Percentiles rank a stretch among this genome's conserved stretches.
Evolutionary conservation across 2,797 vertebrate genomes (phyloP).

Genomic region (Octomys mimax): DNA sequence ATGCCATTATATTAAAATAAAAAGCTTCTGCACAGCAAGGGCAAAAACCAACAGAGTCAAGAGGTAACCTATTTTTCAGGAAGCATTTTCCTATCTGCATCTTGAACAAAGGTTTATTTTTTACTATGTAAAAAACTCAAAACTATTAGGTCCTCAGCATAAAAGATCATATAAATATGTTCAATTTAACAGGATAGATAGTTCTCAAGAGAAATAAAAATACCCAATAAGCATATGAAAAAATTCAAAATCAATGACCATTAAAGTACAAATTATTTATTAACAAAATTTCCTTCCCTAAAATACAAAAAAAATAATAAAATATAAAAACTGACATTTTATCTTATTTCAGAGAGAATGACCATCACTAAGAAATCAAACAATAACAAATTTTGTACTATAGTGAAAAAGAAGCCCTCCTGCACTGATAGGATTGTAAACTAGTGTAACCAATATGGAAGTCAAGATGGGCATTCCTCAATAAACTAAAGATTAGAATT

Average conservation of each 20-base stretch:
- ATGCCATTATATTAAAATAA: too few relatives aligned
- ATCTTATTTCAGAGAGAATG: background rate
- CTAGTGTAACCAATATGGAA: background rate
- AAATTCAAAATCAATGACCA: background rate
- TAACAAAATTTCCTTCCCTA: background rate
- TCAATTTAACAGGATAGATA: background rate
- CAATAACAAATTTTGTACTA: background rate
- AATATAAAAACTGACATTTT: background rate
- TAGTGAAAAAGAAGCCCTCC: background rate
- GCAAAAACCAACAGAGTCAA: too few relatives aligned
- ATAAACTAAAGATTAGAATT: background rate
- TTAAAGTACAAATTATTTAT: background rate
- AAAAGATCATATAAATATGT: background rate
- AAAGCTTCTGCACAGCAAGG: too few relatives aligned
- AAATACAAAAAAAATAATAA: background rate
- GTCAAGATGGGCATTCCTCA: background rate
- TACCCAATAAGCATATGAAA: background rate
- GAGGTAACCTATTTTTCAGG: too few relatives aligned
- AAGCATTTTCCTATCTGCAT: too few relatives aligned
- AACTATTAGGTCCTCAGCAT: too few relatives aligned
- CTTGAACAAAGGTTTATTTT: too few relatives aligned
- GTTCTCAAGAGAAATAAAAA: background rate
- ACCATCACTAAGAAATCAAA: background rate
- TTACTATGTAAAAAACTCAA: too few relatives aligned
- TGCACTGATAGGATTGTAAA: background rate